A percentile compares a stretch with the other conserved stretches of the same genome.
Conservation (phyloP, 2,888 invertebrate genomes). For the Meteorus colon region DNA sequence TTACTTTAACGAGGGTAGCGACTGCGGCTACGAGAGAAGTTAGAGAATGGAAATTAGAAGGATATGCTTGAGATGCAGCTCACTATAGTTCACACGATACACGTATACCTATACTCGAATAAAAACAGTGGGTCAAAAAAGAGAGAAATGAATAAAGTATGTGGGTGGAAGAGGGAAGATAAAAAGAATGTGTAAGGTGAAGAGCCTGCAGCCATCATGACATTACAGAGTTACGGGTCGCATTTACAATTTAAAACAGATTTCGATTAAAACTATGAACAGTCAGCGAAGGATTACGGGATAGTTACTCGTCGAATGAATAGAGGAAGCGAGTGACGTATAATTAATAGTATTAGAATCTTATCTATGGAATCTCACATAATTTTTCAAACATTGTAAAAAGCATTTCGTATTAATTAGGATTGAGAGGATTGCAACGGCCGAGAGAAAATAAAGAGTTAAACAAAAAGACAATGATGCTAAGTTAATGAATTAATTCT, state of each 20-base stretch:
- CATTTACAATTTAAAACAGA: conserved; percentile 59
- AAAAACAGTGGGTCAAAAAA: conserved; percentile 8
- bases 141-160: conserved; percentile 20
- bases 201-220: conserved; percentile 20
- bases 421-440: not conserved
- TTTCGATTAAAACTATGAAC: conserved; percentile 58
- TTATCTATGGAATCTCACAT: not conserved
- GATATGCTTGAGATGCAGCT: not conserved
- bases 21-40: not conserved
- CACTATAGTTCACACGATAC: not conserved
- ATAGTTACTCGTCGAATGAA: conserved; percentile 46
- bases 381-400: not conserved
- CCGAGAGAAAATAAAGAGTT: not conserved
- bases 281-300: conserved; percentile 50
- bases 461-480: not conserved
- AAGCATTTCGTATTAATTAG: not conserved
- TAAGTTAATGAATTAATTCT: too few relatives aligned
- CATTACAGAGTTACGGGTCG: conserved; percentile 42
- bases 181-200: conserved; percentile 7
- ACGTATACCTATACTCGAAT: conserved; percentile 20
- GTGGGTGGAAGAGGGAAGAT: conserved; percentile 7
- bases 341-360: not conserved
- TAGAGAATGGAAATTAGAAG: conserved; percentile 21
- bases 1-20: not conserved
- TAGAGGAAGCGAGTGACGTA: conserved; percentile 38